Evolutionary conservation across 2,113 vertebrate genomes (phyloP).

Genomic region (Phycodurus eques): DNA sequence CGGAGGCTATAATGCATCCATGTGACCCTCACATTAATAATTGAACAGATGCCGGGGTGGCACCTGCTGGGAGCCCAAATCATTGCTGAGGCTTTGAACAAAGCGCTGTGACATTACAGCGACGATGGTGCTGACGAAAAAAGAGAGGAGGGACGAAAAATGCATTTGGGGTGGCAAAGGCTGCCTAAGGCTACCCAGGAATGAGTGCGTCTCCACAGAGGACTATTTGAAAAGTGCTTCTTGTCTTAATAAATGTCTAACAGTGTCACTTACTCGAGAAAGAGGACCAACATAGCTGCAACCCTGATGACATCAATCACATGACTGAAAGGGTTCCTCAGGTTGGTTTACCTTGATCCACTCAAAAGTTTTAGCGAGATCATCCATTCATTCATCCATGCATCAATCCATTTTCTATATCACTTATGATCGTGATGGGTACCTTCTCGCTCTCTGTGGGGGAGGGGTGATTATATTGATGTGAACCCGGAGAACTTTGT

Average conservation of each 20-base stretch:
- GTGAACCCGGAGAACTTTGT: no score
- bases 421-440: not conserved
- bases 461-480: no score
- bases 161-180: conserved; percentile 82
- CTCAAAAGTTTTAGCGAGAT: not conserved
- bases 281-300: conserved; percentile 86
- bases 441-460: no score
- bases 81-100: conserved; percentile 86
- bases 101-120: conserved; percentile 87
- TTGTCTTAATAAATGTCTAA: conserved; percentile 99
- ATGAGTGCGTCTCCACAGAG: conserved; percentile 95
- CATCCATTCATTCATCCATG: not conserved
- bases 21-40: conserved; percentile 88
- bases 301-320: conserved; percentile 57
- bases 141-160: conserved; percentile 82
- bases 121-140: conserved; percentile 78
- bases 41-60: conserved; percentile 90
- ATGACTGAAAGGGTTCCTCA: not conserved
- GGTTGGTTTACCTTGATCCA: not conserved
- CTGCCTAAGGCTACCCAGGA: conserved; percentile 93
- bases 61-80: conserved; percentile 92
- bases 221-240: conserved; percentile 93
- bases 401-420: not conserved
- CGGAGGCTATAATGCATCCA: conserved; percentile 82
- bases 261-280: conserved; percentile 94